These are phyloP conservation scores for Icerya purchasi DNA, from an alignment of 2,888 invertebrate genomes.

Conservation along the genomic window DNA sequence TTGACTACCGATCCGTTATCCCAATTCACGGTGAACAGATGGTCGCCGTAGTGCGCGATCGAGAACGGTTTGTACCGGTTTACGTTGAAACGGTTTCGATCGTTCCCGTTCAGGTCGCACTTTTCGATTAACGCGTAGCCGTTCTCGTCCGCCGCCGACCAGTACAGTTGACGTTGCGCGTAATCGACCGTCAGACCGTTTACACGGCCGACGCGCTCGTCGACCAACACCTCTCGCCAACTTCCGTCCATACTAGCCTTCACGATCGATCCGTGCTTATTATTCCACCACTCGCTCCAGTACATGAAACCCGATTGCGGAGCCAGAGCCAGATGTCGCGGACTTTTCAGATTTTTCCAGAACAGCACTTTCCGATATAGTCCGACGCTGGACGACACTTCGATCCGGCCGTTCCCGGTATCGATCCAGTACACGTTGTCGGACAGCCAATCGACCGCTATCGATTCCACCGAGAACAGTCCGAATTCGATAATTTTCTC, in stretches of 20 bases:
- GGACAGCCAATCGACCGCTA: constrained; percentile 77
- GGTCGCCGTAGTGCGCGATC: constrained; percentile 48
- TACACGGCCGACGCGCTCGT: constrained; percentile 45
- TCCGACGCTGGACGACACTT: constrained; percentile 60
- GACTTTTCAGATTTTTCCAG: constrained; percentile 63
- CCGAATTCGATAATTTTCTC: constrained; percentile 66
- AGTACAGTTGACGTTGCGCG: constrained; percentile 46
- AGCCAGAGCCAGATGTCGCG: constrained; percentile 58
- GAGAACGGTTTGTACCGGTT: constrained; percentile 53
- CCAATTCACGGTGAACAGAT: constrained; percentile 85
- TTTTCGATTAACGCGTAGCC: constrained; percentile 45
- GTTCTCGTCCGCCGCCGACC: constrained; percentile 39
- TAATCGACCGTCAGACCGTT: constrained; percentile 54
- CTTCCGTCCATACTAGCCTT: constrained; percentile 62
- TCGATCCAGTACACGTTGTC: constrained; percentile 82
- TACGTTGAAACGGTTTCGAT: constrained; percentile 30
- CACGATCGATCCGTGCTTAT: constrained; percentile 54
- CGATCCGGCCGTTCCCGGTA: constrained; percentile 53
- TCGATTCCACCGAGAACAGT: constrained; percentile 43
- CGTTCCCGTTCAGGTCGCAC: constrained; percentile 50
- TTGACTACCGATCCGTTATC: constrained; percentile 61
- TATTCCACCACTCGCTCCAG: constrained; percentile 49
- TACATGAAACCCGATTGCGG: constrained; percentile 66
- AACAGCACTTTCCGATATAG: constrained; percentile 53
- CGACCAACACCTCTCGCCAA: constrained; percentile 40